Evolutionary conservation across 2,797 vertebrate genomes (phyloP).

Genomic region (Enoplosus armatus): DNA sequence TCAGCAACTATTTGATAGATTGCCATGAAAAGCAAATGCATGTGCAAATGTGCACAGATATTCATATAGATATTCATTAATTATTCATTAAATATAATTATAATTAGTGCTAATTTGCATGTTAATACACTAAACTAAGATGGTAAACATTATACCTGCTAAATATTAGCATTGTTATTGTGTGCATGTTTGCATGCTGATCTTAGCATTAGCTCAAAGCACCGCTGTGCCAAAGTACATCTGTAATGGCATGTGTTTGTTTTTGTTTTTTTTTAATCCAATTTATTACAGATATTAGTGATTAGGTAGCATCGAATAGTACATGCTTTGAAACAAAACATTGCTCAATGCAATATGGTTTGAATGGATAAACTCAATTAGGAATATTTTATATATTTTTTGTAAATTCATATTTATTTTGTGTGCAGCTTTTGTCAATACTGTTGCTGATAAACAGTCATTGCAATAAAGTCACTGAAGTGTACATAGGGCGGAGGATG

Average conservation of each 20-base stretch:
- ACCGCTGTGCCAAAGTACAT: not conserved
- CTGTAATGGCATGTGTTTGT: not conserved
- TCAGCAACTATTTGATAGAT: not conserved
- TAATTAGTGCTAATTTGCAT: not conserved
- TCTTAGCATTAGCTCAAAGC: not conserved
- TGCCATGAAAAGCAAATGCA: too few relatives aligned
- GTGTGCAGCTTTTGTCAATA: not conserved
- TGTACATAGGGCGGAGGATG: constrained; percentile 11
- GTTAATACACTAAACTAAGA: not conserved
- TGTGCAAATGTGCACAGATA: too few relatives aligned
- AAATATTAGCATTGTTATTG: not conserved
- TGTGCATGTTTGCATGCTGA: not conserved
- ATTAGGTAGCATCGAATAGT: too few relatives aligned
- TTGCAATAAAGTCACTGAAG: constrained; percentile 3
- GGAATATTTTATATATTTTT: not conserved
- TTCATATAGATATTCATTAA: too few relatives aligned
- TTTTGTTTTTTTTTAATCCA: not conserved
- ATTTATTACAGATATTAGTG: not conserved
- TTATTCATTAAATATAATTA: too few relatives aligned
- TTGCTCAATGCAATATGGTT: not conserved
- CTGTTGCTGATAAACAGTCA: not conserved
- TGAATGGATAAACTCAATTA: not conserved
- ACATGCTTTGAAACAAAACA: not conserved
- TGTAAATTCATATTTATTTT: not conserved
- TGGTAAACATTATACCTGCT: not conserved